Evolutionary conservation across 1,140 invertebrate species (phyloP).

Genomic region (Caenorhabditis tropicalis): DNA sequence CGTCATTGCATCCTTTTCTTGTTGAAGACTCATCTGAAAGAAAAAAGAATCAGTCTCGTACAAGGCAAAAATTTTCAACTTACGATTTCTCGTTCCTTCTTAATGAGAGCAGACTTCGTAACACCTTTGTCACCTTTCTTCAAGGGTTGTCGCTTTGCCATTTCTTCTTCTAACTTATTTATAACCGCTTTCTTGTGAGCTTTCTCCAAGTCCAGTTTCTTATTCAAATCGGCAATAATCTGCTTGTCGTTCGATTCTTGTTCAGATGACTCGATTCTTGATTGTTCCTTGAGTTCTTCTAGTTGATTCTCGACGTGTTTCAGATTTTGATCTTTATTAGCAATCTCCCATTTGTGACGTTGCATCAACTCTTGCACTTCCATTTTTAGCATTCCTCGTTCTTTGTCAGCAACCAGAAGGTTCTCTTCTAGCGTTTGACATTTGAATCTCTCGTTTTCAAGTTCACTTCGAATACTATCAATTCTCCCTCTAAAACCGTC

Average conservation of each 20-base stretch:
- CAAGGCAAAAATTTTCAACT: neutral
- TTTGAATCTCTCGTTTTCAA: constrained; percentile 34
- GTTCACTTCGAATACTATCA: neutral
- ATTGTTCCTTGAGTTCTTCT: neutral
- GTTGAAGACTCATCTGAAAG: constrained; percentile 24
- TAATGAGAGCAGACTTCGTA: constrained; percentile 24
- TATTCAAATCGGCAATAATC: constrained; percentile 4
- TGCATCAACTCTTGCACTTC: constrained; percentile 28
- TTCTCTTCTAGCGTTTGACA: neutral
- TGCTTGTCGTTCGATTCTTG: constrained; percentile 37
- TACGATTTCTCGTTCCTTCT: constrained; percentile 48
- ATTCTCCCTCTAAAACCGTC: constrained; percentile 24
- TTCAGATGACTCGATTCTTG: neutral
- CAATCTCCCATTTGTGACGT: constrained; percentile 24
- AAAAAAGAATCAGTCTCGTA: neutral
- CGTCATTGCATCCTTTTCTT: neutral
- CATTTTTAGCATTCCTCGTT: constrained; percentile 17
- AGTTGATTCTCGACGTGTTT: neutral
- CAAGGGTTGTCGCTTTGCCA: constrained; percentile 30
- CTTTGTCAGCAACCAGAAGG: constrained; percentile 37
- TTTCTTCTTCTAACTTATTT: constrained; percentile 50
- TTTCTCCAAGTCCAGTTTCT: constrained; percentile 27
- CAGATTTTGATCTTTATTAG: neutral
- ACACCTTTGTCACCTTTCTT: constrained; percentile 16
- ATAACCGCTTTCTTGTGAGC: constrained; percentile 32